Evolutionary conservation across 2,888 invertebrate genomes (phyloP).

Genomic region (Lepetodrilus schrolli): DNA sequence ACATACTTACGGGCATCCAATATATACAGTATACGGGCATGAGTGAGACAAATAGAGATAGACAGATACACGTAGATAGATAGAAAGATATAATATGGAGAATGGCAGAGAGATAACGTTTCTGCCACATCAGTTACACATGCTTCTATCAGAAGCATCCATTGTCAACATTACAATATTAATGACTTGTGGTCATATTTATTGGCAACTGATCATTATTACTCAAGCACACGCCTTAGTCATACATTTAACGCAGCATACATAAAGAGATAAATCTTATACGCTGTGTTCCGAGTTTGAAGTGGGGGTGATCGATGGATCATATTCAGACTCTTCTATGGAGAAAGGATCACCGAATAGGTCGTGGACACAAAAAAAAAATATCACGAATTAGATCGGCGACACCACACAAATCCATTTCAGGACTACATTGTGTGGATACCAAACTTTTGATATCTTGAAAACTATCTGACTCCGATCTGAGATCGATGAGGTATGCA

Average conservation of each 20-base stretch:
- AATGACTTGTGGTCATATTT: background rate
- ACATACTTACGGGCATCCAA: too few relatives aligned
- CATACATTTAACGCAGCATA: background rate
- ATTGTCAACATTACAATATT: too few relatives aligned
- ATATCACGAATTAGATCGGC: background rate
- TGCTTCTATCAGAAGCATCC: too few relatives aligned
- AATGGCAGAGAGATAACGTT: too few relatives aligned
- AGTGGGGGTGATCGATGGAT: background rate
- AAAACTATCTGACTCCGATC: background rate
- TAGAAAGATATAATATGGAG: too few relatives aligned
- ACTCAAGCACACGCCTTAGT: constrained; percentile 8
- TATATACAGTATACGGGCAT: too few relatives aligned
- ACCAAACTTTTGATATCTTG: constrained; percentile 1
- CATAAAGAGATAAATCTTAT: constrained; percentile 7
- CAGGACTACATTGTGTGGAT: background rate
- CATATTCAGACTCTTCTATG: background rate
- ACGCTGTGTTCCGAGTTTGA: background rate
- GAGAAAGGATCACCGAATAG: background rate
- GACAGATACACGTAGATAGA: too few relatives aligned
- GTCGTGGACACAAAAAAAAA: background rate
- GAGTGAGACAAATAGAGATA: too few relatives aligned
- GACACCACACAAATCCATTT: constrained; percentile 5
- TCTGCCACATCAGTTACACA: too few relatives aligned
- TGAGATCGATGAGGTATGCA: constrained; percentile 15
- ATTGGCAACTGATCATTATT: background rate